Evolutionary conservation across 2,888 invertebrate genomes (phyloP).

Genomic region (Rotaria sp.): DNA sequence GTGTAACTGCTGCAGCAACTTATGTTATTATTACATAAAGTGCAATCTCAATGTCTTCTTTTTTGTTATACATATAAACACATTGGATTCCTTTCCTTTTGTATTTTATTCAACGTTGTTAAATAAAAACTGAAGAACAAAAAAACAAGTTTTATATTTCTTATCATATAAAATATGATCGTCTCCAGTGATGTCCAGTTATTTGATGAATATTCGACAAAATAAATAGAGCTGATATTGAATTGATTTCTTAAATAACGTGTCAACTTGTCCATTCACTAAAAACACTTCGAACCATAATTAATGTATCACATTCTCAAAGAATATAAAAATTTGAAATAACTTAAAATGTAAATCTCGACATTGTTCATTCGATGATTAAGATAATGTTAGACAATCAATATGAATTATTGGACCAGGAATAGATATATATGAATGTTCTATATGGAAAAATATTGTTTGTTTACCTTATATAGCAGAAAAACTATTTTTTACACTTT

Average conservation of each 20-base stretch:
- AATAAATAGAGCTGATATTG: background rate
- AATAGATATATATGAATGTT: background rate
- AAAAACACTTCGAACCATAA: background rate
- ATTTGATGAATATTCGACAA: background rate
- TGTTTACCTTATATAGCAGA: background rate
- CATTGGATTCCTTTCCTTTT: background rate
- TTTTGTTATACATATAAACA: background rate
- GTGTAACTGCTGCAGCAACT: conserved; percentile 77
- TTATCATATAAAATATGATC: background rate
- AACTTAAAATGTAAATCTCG: background rate
- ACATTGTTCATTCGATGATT: background rate
- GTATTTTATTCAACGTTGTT: too few species aligned
- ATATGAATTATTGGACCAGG: background rate
- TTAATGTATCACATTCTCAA: background rate
- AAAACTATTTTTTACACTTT: background rate
- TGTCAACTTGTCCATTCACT: background rate
- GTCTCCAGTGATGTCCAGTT: background rate
- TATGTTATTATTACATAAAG: conserved; percentile 57
- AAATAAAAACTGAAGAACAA: background rate
- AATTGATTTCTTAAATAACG: background rate
- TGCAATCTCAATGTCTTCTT: background rate
- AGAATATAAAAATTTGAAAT: background rate
- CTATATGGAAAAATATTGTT: background rate
- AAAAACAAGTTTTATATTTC: background rate
- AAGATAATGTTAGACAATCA: background rate